Evolutionary conservation across 2,113 vertebrate species (phyloP).

Genomic region (Pantherophis guttatus): DNA sequence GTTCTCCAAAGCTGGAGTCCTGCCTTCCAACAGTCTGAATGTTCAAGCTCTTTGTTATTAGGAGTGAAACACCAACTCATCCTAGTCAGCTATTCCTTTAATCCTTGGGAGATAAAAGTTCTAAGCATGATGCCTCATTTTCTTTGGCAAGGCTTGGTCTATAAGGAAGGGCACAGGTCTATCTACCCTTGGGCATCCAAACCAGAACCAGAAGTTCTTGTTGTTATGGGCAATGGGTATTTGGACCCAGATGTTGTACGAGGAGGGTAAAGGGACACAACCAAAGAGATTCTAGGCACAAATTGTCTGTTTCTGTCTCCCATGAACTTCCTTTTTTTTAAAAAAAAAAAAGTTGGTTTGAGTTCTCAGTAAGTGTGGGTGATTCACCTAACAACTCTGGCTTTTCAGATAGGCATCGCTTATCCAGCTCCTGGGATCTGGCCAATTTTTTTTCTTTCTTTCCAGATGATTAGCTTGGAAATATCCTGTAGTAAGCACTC

Average conservation of each 20-base stretch:
- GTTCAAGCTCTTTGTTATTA: not conserved
- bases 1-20: not conserved
- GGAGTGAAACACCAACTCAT: not conserved
- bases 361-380: not conserved
- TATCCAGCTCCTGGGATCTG: not conserved
- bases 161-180: not conserved
- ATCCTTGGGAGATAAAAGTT: not conserved
- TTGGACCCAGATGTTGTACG: not conserved
- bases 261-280: not conserved
- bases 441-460: not conserved
- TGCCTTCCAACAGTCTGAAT: conserved; percentile 5
- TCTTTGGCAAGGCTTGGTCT: not conserved
- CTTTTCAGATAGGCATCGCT: conserved; percentile 13
- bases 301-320: not conserved
- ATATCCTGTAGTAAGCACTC: not conserved
- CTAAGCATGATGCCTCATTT: accelerated
- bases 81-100: conserved; percentile 4
- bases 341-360: not conserved
- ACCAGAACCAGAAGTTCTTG: not conserved
- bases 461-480: conserved; percentile 9
- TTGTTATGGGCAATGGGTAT: not conserved
- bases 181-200: not conserved
- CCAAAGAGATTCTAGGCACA: not conserved
- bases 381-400: not conserved
- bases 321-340: not conserved